Percentiles rank a stretch among this genome's conserved stretches.
phyloP scores from a whole-genome alignment of 2,797 vertebrate species.

The Crax fasciolata region DNA sequence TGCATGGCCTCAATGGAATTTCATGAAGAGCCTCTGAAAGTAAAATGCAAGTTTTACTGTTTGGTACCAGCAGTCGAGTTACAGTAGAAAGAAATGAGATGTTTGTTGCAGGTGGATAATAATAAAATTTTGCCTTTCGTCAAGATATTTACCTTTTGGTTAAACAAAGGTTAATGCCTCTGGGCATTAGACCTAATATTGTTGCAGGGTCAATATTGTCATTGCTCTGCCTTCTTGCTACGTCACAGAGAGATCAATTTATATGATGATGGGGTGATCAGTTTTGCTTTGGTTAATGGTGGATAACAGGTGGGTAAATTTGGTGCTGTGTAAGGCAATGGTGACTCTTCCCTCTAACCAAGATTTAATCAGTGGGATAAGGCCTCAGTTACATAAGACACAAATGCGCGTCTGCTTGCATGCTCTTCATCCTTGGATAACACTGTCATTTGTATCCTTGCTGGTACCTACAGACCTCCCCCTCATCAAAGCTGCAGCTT shows the following conservation, averaged over 20 bases:
- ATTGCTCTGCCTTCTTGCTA: neutral
- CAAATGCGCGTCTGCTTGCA: rapidly evolving
- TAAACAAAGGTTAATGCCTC: conserved; percentile 48
- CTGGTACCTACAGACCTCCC: neutral
- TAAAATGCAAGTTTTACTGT: conserved; percentile 19
- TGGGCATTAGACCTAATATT: neutral
- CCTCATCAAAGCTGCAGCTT: neutral
- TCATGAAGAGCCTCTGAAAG: neutral
- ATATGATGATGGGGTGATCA: conserved; percentile 19
- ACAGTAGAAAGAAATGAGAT: conserved; percentile 15
- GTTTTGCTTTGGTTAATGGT: conserved; percentile 42
- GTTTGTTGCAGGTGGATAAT: conserved; percentile 46
- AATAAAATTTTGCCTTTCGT: conserved; percentile 69
- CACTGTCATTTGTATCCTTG: neutral
- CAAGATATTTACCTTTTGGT: conserved; percentile 56
- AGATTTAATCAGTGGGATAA: neutral
- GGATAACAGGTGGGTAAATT: neutral
- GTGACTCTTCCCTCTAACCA: neutral
- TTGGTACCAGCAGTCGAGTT: neutral
- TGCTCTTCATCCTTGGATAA: neutral
- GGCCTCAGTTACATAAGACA: neutral
- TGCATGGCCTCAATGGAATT: neutral
- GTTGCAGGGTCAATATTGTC: neutral
- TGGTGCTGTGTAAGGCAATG: neutral
- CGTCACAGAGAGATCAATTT: conserved; percentile 26